Conservation (phyloP, 2,113 vertebrate genomes). For the Hiodon alosoides region DNA sequence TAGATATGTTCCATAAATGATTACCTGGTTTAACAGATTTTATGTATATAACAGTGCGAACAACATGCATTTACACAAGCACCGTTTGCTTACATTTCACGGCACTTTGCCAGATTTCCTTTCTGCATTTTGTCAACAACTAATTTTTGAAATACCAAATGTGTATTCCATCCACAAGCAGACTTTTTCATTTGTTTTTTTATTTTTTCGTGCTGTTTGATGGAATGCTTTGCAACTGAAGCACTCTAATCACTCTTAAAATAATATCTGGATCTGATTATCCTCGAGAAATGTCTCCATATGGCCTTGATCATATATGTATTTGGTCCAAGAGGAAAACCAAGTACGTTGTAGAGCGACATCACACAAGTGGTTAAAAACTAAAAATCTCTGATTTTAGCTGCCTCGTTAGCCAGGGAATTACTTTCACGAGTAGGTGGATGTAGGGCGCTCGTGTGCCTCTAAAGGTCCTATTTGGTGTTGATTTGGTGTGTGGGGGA, state of each 20-base stretch:
- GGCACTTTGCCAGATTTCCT: not conserved
- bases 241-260: slow-evolving; percentile 12
- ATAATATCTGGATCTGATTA: slow-evolving; percentile 23
- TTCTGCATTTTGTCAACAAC: not conserved
- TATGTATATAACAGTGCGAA: not conserved
- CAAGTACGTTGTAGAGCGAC: not conserved
- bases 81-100: not conserved
- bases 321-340: slow-evolving; percentile 17
- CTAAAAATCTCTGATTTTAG: slow-evolving; percentile 4
- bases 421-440: not conserved
- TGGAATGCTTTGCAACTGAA: slow-evolving; percentile 6
- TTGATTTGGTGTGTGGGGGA: too few relatives aligned
- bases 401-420: not conserved
- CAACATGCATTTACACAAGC: not conserved
- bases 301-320: slow-evolving; percentile 14
- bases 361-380: slow-evolving; percentile 11
- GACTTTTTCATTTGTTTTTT: not conserved
- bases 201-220: slow-evolving; percentile 6
- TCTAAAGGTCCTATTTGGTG: too few relatives aligned
- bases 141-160: not conserved
- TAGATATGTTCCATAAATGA: not conserved
- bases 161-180: not conserved
- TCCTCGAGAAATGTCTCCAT: not conserved
- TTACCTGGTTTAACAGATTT: not conserved
- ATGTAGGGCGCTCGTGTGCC: not conserved